Evolutionary conservation across 1,140 invertebrate species (phyloP).

Genomic region (Piezodorus guildinii): DNA sequence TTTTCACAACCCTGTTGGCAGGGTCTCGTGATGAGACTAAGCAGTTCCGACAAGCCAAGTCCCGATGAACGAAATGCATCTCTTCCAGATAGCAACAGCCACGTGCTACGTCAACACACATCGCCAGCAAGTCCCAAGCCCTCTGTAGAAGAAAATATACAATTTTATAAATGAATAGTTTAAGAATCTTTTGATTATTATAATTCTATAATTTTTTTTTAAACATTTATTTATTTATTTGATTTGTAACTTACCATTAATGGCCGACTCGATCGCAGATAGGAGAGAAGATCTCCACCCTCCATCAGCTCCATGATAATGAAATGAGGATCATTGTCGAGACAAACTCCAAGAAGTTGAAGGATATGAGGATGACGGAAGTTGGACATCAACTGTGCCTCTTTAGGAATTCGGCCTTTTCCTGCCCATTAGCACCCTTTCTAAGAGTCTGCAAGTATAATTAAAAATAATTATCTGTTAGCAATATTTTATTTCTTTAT

Average conservation of each 20-base stretch:
- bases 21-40: slow-evolving; percentile 64
- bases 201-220: too few species aligned
- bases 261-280: slow-evolving; percentile 64
- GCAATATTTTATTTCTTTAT: too few species aligned
- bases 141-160: slow-evolving; percentile 28
- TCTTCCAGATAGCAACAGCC: slow-evolving; percentile 89
- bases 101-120: slow-evolving; percentile 88
- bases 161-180: not conserved
- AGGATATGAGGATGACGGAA: slow-evolving; percentile 95
- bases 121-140: slow-evolving; percentile 61
- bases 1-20: slow-evolving; percentile 74
- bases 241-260: slow-evolving; percentile 41
- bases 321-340: slow-evolving; percentile 84
- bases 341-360: slow-evolving; percentile 80
- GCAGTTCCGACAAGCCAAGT: slow-evolving; percentile 89
- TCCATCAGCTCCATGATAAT: slow-evolving; percentile 96
- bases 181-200: too few species aligned
- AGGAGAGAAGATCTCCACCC: slow-evolving; percentile 85
- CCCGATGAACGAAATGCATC: slow-evolving; percentile 91
- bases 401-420: slow-evolving; percentile 93
- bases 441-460: slow-evolving; percentile 57
- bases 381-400: slow-evolving; percentile 92
- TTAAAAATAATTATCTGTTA: too few species aligned
- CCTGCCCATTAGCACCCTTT: slow-evolving; percentile 80
- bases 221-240: too few species aligned